A percentile compares a stretch with the other conserved stretches of the same genome.
Evolutionary conservation across 2,888 invertebrate species (phyloP).

Genomic region (Drosophila greeni): DNA sequence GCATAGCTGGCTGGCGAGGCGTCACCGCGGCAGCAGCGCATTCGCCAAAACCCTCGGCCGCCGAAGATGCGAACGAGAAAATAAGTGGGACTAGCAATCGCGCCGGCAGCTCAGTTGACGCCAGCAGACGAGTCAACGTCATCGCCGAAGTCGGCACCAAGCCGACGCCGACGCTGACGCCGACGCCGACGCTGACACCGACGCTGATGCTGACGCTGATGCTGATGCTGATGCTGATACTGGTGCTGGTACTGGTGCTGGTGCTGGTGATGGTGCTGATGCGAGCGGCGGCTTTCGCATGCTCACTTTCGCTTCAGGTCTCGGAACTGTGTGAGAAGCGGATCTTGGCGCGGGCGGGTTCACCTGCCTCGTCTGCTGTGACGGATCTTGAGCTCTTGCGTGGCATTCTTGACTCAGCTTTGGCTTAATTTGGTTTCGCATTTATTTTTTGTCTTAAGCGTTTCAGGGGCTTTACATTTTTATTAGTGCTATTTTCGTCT

Average conservation of each 20-base stretch:
- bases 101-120: slow-evolving; percentile 32
- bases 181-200: background rate
- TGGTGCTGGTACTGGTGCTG: background rate
- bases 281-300: slow-evolving; percentile 23
- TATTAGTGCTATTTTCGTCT: slow-evolving; percentile 18
- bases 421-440: slow-evolving; percentile 25
- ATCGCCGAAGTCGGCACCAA: slow-evolving; percentile 18
- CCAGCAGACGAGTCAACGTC: slow-evolving; percentile 25
- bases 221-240: background rate
- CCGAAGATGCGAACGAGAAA: slow-evolving; percentile 66
- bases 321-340: slow-evolving; percentile 18
- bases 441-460: slow-evolving; percentile 13
- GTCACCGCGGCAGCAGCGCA: slow-evolving; percentile 30
- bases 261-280: slow-evolving; percentile 12
- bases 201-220: background rate
- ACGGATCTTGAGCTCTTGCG: background rate
- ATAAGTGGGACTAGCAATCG: slow-evolving; percentile 37
- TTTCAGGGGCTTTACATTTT: slow-evolving; percentile 30
- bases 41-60: slow-evolving; percentile 14
- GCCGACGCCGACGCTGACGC: slow-evolving; percentile 4
- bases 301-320: slow-evolving; percentile 58
- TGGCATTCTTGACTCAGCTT: slow-evolving; percentile 3
- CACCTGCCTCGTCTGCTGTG: slow-evolving; percentile 3
- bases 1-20: slow-evolving; percentile 44
- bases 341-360: slow-evolving; percentile 22